These are phyloP conservation scores for Proterorhinus semilunaris DNA, from an alignment of 2,113 vertebrate species.

Conservation along the genomic window DNA sequence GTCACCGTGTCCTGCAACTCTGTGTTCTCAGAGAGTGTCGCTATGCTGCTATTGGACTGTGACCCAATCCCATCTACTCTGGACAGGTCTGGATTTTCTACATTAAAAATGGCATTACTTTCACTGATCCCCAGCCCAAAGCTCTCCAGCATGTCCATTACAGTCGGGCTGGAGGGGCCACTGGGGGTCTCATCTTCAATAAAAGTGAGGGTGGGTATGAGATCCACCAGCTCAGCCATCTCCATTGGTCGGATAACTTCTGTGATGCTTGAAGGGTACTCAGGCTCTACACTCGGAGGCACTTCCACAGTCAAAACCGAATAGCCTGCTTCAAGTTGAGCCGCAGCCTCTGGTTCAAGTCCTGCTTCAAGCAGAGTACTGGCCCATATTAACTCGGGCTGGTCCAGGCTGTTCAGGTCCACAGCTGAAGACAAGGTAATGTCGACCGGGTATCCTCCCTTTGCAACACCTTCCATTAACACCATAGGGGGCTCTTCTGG, in stretches of 20 bases:
- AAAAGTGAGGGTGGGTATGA: constrained; percentile 60
- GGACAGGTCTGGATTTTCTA: constrained; percentile 29
- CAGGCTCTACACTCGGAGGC: constrained; percentile 15
- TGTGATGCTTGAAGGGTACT: constrained; percentile 45
- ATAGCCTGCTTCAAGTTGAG: constrained; percentile 43
- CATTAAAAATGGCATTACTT: constrained; percentile 34
- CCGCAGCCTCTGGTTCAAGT: constrained; percentile 33
- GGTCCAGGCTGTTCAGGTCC: constrained; percentile 40
- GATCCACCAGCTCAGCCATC: constrained; percentile 66
- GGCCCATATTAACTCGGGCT: constrained; percentile 41
- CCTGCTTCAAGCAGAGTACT: constrained; percentile 40
- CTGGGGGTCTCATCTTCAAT: constrained; percentile 59
- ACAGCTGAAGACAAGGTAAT: constrained; percentile 35
- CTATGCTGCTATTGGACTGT: neutral
- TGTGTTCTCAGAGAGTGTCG: constrained; percentile 8
- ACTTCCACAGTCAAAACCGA: constrained; percentile 31
- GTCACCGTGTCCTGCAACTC: neutral
- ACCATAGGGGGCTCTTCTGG: constrained; percentile 13
- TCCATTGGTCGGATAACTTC: constrained; percentile 66
- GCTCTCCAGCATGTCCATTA: constrained; percentile 63
- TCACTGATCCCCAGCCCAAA: constrained; percentile 59
- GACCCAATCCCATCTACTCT: constrained; percentile 3
- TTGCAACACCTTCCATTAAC: constrained; percentile 54
- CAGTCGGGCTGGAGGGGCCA: constrained; percentile 33
- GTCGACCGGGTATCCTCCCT: constrained; percentile 70